Evolutionary conservation across 2,888 invertebrate species (phyloP), one percentile per base, ranked within the genome.

Genomic region (Microdon myrmicae): DNA sequence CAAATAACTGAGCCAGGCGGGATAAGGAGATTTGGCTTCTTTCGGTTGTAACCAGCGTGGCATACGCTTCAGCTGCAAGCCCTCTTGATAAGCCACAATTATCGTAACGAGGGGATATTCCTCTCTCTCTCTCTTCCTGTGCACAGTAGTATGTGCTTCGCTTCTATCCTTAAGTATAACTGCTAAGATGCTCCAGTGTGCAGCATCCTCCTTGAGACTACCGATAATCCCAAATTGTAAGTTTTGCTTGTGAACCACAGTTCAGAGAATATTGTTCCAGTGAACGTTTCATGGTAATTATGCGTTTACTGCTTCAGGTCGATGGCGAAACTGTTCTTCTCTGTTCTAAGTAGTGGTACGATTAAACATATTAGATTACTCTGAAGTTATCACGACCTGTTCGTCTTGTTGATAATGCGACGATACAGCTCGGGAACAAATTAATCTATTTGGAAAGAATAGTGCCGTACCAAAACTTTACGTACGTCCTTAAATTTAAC

Each of bases 51-150:
- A 16, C 9, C 16, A n/a, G 9, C 3, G 2, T 8, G 3, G 22
- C 45, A 51, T 41, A 55, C 34, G 44, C 39, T 45, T 23, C 44
- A 54, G 28, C 54, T 31, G 29, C 26, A 43, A 41, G 29, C 58
- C 32, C 64, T 53, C 47, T 58, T 64, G 64, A 64, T 64, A 64
- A 64, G 58, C 37, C 56, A 47, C 64, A 64, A 64, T 64, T 64
- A 64, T 58, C 58, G 58, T 58, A 53, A 58, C 56, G 58, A 64
- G 64, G 43, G 64, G 51, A 58, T 58, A 53, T 64, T 51, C 28
- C 48, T 25, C 44, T 29, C 22, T 48, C 31, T 16, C 31, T 28
- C 6, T 48, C 55, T 39, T 44, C 26, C 55, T 48, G 41, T 41
- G 44, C 39, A 16, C 28, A 29, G 26, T 23, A n/a, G 23, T 20